A percentile compares a stretch with the other conserved stretches of the same genome.
Evolutionary conservation across 2,888 invertebrate genomes (phyloP).

Genomic region (Chalcosyrphus nemorum): DNA sequence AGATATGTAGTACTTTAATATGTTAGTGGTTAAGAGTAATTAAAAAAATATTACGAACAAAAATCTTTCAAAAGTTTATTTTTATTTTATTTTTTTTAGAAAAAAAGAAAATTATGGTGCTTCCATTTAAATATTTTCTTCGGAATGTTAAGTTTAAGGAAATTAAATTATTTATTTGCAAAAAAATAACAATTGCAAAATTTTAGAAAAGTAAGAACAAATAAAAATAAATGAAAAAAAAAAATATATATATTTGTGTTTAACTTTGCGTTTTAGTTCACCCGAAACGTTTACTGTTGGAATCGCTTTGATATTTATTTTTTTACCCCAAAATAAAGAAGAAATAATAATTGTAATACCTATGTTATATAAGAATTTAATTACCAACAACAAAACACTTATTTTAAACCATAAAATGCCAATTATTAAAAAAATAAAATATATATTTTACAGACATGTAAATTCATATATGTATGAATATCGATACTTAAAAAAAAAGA

Average conservation of each 20-base stretch:
- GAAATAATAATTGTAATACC: conserved; percentile 42
- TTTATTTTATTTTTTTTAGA: conserved; percentile 15
- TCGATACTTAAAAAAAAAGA: conserved; percentile 48
- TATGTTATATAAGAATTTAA: conserved; percentile 29
- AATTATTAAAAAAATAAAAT: conserved; percentile 28
- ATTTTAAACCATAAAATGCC: conserved; percentile 46
- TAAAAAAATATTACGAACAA: conserved; percentile 58
- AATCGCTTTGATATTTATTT: neutral
- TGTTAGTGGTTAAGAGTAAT: conserved; percentile 69
- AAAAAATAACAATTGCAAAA: conserved; percentile 6
- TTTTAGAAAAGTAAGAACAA: conserved; percentile 1
- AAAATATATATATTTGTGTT: neutral
- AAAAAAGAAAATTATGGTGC: conserved; percentile 50
- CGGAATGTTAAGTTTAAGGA: conserved; percentile 6
- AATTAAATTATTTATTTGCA: neutral
- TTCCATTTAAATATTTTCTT: conserved; percentile 26
- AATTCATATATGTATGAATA: conserved; percentile 56
- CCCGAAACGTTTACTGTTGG: neutral
- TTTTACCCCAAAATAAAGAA: neutral
- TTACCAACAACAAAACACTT: conserved; percentile 61
- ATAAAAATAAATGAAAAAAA: neutral
- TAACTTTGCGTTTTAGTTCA: neutral
- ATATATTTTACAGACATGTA: conserved; percentile 54
- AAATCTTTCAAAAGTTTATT: conserved; percentile 46
- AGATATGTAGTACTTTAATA: conserved; percentile 69